Evolutionary conservation across 1,140 invertebrate genomes (phyloP).

Genomic region (Sycophila sp.): DNA sequence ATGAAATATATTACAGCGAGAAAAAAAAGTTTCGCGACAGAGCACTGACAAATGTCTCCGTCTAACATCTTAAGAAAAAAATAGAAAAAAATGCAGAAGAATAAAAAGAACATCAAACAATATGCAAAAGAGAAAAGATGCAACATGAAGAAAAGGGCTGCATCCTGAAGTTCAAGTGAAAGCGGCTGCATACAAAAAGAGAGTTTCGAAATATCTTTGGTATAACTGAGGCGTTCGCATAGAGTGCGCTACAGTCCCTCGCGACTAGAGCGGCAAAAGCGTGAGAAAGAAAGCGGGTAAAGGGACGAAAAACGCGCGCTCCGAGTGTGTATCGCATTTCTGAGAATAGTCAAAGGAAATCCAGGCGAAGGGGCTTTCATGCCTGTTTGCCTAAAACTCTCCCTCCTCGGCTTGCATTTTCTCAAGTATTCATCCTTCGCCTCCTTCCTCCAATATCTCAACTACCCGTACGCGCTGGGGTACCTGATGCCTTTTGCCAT

Average conservation of each 20-base stretch:
- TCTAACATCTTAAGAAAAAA: not conserved
- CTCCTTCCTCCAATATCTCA: too few relatives aligned
- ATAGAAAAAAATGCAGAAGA: not conserved
- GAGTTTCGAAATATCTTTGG: conserved; percentile 9
- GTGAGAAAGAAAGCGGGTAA: too few relatives aligned
- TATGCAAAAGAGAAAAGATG: too few relatives aligned
- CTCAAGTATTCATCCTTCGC: conserved; percentile 3
- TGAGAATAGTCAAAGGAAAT: not conserved
- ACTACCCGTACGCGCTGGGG: too few relatives aligned
- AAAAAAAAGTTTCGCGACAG: not conserved
- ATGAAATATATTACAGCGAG: too few relatives aligned
- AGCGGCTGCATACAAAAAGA: too few relatives aligned
- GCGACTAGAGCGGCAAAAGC: not conserved
- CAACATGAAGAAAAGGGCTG: too few relatives aligned
- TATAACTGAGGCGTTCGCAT: not conserved
- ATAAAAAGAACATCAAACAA: too few relatives aligned
- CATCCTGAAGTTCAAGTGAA: too few relatives aligned
- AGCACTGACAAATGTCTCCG: not conserved
- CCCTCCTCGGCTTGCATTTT: not conserved
- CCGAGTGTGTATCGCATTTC: not conserved
- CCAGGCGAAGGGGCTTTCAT: not conserved
- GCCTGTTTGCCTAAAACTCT: not conserved
- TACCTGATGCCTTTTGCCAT: too few relatives aligned
- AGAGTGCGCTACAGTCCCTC: too few relatives aligned
- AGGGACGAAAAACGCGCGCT: too few relatives aligned